These are phyloP conservation scores for Cotesia chilonis DNA, from an alignment of 1,140 invertebrate genomes.

Conservation along the genomic window DNA sequence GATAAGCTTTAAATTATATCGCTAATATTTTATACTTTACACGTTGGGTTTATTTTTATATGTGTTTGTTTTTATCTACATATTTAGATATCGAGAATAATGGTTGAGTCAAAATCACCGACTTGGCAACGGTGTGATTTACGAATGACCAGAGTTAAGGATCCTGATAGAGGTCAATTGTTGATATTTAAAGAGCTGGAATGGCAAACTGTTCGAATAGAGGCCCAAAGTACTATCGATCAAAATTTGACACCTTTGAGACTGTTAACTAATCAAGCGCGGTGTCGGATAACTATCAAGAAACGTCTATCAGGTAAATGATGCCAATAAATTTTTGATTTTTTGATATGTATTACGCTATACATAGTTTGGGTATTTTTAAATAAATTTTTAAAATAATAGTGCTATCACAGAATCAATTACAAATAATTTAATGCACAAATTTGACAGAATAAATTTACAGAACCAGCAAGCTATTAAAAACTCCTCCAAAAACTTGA, in stretches of 20 bases:
- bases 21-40: not conserved
- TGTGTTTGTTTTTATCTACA: conserved; percentile 35
- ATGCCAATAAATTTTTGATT: not conserved
- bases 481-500: too few relatives aligned
- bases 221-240: conserved; percentile 86
- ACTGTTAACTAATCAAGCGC: conserved; percentile 93
- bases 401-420: too few relatives aligned
- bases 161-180: conserved; percentile 84
- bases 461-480: too few relatives aligned
- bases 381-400: too few relatives aligned
- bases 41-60: too few relatives aligned
- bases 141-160: conserved; percentile 89
- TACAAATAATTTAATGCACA: too few relatives aligned
- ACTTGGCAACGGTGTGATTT: conserved; percentile 86
- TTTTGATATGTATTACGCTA: not conserved
- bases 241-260: conserved; percentile 87
- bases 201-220: conserved; percentile 96
- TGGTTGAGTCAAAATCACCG: conserved; percentile 91
- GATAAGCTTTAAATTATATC: conserved; percentile 6
- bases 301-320: conserved; percentile 85
- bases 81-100: conserved; percentile 85
- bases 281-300: conserved; percentile 95
- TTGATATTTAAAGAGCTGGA: conserved; percentile 97
- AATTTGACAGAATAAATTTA: too few relatives aligned
- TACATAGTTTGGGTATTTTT: not conserved